Evolutionary conservation across 2,113 vertebrate species (phyloP).

Genomic region (Hippoglossus stenolepis): DNA sequence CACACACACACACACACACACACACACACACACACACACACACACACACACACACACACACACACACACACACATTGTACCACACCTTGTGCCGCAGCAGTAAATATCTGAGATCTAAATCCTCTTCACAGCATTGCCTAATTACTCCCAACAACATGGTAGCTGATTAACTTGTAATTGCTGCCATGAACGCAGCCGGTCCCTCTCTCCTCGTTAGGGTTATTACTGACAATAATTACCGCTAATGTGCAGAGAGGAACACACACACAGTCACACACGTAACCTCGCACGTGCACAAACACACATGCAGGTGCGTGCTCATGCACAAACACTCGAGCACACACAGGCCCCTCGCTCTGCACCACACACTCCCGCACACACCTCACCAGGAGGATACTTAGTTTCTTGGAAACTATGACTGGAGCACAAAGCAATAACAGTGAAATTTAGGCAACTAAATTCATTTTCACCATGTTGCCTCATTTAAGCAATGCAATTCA

Average conservation of each 20-base stretch:
- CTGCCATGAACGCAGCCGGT: constrained; percentile 94
- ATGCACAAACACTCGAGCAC: constrained; percentile 2
- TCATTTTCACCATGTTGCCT: constrained; percentile 70
- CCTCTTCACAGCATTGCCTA: constrained; percentile 84
- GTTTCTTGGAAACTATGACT: constrained; percentile 73
- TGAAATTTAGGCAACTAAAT: constrained; percentile 74
- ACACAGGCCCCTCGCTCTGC: constrained; percentile 2
- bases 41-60: constrained; percentile 20
- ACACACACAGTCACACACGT: constrained; percentile 62
- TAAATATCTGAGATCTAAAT: constrained; percentile 76
- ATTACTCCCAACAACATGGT: constrained; percentile 97
- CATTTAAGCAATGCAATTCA: constrained; percentile 58
- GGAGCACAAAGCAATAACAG: constrained; percentile 74
- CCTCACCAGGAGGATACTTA: constrained; percentile 65
- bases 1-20: constrained; percentile 18
- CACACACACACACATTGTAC: constrained; percentile 9
- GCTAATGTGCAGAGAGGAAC: constrained; percentile 91
- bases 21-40: constrained; percentile 23
- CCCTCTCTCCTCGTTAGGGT: constrained; percentile 98
- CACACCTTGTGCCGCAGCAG: constrained; percentile 49
- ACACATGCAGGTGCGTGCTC: constrained; percentile 51
- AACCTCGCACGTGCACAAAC: constrained; percentile 64
- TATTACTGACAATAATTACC: constrained; percentile 99
- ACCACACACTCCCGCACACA: constrained; percentile 21
- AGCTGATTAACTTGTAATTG: constrained; percentile 99